Evolutionary conservation across 92 coral and sea anemone genomes (phyloP), one percentile per base, ranked within the genome.

Genomic region (Phenganax stokvisi): DNA sequence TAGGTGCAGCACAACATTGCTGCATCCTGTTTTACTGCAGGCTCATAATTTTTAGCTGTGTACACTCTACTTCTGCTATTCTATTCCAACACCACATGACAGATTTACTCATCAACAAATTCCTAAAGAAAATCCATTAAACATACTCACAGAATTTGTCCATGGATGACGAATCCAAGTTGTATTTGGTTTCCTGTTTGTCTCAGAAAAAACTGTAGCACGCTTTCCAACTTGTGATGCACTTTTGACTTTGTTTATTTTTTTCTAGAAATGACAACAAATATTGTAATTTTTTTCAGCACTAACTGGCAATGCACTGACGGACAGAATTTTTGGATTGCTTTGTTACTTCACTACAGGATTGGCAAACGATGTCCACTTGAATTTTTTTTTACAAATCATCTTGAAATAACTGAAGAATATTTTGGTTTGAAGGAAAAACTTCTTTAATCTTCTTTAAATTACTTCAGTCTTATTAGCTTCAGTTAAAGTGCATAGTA

Each of bases 161-260:
- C 83, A 79, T 12, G 83, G 59, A 63, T 64, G 59, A 13, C 63
- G 56, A 2, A 79, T 79, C 83, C 83, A 79, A 62, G 83, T 63
- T 64, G 11, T 31, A 52, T 54, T 79, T 63, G 11, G 54, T 11
- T 68, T 30, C 54, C 47, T 37, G 47, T 68, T 68, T 37, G 54
- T 37, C 8, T 0, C 73, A 28, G 31, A 16, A 5, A 30, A 9
- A 0, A 10, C 44, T 16, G 12, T 9, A 17, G 10, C 27, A 8
- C 27, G 27, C 65, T 59, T 59, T 59, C 7, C 2, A 25, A 25
- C 27, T 59, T 59, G 65, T 59, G 65, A 13, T 59, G 16, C 65
- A 59, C 16, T 13, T 59, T 25, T 7, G 52, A 51, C 7, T 7
- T 51, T 73, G 77, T 53, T n/a, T 51, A 12, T n/a, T 68, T 6